A percentile compares a stretch with the other conserved stretches of the same genome.
These are phyloP conservation scores for Caenorhabditis sp. DNA, from an alignment of 2,888 invertebrate genomes.

Conservation along the genomic window DNA sequence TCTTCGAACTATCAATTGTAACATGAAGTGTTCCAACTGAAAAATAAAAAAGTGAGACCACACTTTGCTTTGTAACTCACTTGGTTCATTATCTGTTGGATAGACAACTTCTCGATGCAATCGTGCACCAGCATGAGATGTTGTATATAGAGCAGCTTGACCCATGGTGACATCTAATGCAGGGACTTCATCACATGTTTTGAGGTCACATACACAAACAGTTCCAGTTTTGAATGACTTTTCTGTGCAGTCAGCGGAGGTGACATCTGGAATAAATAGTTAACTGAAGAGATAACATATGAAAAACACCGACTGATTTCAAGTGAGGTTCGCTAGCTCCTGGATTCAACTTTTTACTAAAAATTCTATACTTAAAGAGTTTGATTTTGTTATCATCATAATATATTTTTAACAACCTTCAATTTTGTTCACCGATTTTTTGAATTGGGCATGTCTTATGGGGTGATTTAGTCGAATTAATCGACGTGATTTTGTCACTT, in stretches of 20 bases:
- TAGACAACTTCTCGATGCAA: conserved; percentile 37
- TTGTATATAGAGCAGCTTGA: conserved; percentile 44
- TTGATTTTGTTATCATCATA: too few relatives aligned
- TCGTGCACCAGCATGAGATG: conserved; percentile 41
- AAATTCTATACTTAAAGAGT: too few relatives aligned
- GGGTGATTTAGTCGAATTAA: too few relatives aligned
- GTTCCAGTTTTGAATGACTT: conserved; percentile 34
- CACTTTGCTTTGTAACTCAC: conserved; percentile 5
- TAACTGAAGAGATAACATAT: too few relatives aligned
- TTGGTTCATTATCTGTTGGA: conserved; percentile 27
- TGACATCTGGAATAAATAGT: not conserved
- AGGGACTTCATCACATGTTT: conserved; percentile 53
- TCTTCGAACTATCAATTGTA: conserved; percentile 27
- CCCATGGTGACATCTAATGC: conserved; percentile 25
- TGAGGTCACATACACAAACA: conserved; percentile 58
- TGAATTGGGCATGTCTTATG: too few relatives aligned
- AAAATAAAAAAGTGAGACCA: not conserved
- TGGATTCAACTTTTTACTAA: too few relatives aligned
- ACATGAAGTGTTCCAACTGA: conserved; percentile 24
- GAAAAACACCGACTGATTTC: too few relatives aligned
- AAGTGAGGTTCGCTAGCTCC: too few relatives aligned
- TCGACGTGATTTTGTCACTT: too few relatives aligned
- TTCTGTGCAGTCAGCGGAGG: conserved; percentile 22
- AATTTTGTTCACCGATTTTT: too few relatives aligned
- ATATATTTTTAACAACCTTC: too few relatives aligned